These are phyloP conservation scores for Fratercula arctica DNA, from an alignment of 2,797 vertebrate genomes.

Conservation along the genomic window DNA sequence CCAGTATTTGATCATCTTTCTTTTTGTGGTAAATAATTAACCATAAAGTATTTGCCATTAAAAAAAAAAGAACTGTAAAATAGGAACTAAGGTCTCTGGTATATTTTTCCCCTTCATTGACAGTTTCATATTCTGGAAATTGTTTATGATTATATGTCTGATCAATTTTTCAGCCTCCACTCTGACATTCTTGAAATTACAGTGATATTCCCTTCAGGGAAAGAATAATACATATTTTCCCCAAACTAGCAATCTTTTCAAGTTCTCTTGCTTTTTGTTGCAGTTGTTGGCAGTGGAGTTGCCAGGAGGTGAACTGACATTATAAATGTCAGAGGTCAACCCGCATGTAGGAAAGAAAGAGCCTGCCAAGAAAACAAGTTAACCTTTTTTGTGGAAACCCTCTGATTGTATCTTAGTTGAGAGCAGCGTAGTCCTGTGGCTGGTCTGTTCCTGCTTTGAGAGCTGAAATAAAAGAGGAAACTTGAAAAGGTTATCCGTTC, in stretches of 20 bases:
- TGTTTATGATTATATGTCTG: constrained; percentile 20
- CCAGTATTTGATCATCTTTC: not conserved
- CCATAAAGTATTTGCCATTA: not conserved
- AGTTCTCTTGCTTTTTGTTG: constrained; percentile 28
- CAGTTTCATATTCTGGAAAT: constrained; percentile 4
- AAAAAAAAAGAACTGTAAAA: not conserved
- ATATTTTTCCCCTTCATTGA: not conserved
- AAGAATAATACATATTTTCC: constrained; percentile 25
- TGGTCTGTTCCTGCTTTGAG: not conserved
- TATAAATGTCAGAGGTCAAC: constrained; percentile 46
- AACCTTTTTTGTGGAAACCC: constrained; percentile 35
- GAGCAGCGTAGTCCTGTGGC: not conserved
- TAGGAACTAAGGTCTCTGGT: not conserved
- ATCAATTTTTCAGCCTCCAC: constrained; percentile 5
- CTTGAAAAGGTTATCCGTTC: constrained; percentile 13
- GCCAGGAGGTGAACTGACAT: constrained; percentile 42
- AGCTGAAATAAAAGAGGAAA: constrained; percentile 13
- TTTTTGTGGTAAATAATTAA: constrained; percentile 7
- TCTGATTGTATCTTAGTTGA: constrained; percentile 14
- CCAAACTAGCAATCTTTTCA: constrained; percentile 34
- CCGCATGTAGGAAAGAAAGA: not conserved
- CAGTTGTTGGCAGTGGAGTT: constrained; percentile 47
- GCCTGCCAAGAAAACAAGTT: constrained; percentile 34
- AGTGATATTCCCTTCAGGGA: constrained; percentile 12
- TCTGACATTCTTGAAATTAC: constrained; percentile 33